phyloP scores from a whole-genome alignment of 2,797 vertebrate species.

The Chaetophractus vellerosus region DNA sequence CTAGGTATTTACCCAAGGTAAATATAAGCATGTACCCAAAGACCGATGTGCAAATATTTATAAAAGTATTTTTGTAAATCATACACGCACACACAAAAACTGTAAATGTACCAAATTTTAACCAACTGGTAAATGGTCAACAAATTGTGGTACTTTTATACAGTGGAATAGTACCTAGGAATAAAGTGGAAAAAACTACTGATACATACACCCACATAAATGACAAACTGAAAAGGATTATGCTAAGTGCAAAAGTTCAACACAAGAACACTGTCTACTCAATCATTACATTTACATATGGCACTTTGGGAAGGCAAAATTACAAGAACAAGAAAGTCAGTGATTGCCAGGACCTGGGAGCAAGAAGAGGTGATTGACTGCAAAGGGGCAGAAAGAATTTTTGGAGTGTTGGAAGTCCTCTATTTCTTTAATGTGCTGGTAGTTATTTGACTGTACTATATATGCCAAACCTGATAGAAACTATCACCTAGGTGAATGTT shows the following conservation, averaged over 20 bases:
- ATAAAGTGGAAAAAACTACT: neutral
- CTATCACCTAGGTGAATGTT: neutral
- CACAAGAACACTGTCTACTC: neutral
- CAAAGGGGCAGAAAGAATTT: no score
- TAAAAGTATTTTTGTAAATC: neutral
- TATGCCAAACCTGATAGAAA: neutral
- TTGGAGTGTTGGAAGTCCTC: no score
- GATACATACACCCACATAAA: no score
- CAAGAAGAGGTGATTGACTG: rapidly evolving
- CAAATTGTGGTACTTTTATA: neutral
- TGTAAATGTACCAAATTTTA: neutral
- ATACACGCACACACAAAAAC: neutral
- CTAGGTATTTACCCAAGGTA: neutral
- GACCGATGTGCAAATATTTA: neutral
- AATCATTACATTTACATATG: neutral
- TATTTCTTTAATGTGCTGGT: no score
- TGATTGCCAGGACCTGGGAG: neutral
- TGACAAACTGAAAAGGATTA: neutral
- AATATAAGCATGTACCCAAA: neutral
- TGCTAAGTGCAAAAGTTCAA: neutral
- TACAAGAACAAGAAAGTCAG: neutral
- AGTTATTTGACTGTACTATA: neutral
- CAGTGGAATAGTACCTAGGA: no score
- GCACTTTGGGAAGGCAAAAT: neutral
- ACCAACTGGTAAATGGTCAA: neutral